Conservation (phyloP, 1,140 invertebrate genomes). For the Drosophila arizonae region DNA sequence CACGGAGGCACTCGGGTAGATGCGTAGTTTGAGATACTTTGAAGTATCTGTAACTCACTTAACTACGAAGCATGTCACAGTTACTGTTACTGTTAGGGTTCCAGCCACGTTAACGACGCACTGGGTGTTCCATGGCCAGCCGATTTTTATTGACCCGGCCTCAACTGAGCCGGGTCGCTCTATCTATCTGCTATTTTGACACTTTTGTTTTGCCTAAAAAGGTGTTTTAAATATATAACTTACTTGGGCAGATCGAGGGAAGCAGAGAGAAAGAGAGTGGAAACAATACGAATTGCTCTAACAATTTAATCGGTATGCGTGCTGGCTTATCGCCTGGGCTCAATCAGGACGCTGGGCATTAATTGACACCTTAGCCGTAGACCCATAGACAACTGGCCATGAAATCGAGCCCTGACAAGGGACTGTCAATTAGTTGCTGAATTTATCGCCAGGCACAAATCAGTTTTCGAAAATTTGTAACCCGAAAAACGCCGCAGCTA, state of each 20-base stretch:
- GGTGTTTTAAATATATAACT: constrained; percentile 74
- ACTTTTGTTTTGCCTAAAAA: constrained; percentile 77
- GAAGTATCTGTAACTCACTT: constrained; percentile 42
- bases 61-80: constrained; percentile 15
- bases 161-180: background rate
- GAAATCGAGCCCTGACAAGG: constrained; percentile 44
- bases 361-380: constrained; percentile 65
- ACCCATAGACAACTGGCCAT: constrained; percentile 19
- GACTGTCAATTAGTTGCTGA: constrained; percentile 77
- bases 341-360: constrained; percentile 64
- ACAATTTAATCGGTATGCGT: constrained; percentile 68
- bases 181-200: constrained; percentile 70
- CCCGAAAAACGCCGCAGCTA: constrained; percentile 58
- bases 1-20: background rate
- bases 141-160: constrained; percentile 49
- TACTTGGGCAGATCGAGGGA: constrained; percentile 38
- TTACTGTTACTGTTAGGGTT: constrained; percentile 27
- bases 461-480: constrained; percentile 62
- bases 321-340: constrained; percentile 57
- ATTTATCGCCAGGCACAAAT: constrained; percentile 77
- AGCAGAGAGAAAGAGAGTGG: constrained; percentile 7
- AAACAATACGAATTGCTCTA: constrained; percentile 42
- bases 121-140: constrained; percentile 63
- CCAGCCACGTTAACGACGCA: constrained; percentile 27
- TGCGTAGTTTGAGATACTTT: constrained; percentile 32